phyloP scores from a whole-genome alignment of 2,113 vertebrate genomes.

The Melierax canorus region DNA sequence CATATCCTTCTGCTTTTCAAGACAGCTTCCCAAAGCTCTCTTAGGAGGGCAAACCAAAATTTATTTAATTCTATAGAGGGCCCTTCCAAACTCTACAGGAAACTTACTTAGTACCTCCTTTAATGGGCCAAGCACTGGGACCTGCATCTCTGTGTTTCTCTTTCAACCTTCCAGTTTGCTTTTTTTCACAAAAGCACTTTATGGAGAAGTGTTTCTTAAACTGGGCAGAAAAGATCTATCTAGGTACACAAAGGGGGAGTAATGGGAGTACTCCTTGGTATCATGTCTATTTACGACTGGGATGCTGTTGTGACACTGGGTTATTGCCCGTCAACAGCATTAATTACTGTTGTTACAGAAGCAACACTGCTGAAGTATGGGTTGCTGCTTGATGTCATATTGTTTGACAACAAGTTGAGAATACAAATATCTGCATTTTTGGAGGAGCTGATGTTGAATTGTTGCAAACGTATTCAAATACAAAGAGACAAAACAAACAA shows the following conservation, averaged over 20 bases:
- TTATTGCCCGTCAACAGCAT: neutral
- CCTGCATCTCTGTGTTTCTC: neutral
- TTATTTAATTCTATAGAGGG: neutral
- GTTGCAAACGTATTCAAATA: neutral
- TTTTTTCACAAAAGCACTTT: neutral
- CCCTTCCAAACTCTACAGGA: neutral
- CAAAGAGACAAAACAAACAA: conserved; percentile 20
- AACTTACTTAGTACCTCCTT: neutral
- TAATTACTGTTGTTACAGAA: neutral
- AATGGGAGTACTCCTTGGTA: neutral
- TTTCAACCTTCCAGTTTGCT: neutral
- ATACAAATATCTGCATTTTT: neutral
- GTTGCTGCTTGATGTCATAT: neutral
- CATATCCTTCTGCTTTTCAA: neutral
- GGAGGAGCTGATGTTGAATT: neutral
- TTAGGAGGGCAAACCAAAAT: neutral
- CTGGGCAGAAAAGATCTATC: neutral
- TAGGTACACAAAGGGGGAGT: neutral
- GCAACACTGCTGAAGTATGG: neutral
- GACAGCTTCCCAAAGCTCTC: neutral
- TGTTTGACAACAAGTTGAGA: conserved; percentile 16
- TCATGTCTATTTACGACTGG: accelerated
- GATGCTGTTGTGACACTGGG: neutral
- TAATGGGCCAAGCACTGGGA: neutral
- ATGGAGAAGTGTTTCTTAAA: neutral